Evolutionary conservation across 37 sponge, comb jelly and placozoan genomes (phyloP), one percentile per base, ranked within the genome.

Genomic region (Hexactinellida sp.): DNA sequence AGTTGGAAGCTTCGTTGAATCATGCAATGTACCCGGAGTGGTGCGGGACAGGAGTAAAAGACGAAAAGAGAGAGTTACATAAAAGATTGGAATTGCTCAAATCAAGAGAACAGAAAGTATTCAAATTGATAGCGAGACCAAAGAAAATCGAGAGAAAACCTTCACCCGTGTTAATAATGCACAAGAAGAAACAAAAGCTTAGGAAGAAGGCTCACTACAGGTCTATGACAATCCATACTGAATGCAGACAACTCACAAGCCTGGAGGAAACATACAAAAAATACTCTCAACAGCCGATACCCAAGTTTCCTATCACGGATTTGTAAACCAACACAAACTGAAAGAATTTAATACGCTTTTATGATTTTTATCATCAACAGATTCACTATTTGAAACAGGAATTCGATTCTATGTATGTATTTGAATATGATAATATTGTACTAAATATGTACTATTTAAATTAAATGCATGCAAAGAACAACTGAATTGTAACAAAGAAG

Each of bases 101-200:
- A 63, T 63, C 76, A 28, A 63, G 76, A 63, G 28, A 63, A 63
- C 76, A 63, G 21, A 63, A 63, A 63, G 32, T 63, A 32, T 63
- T 25, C 76, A 63, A 28, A 63, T 63, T 23, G 30, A 63, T 63
- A 10, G 30, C 76, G 76, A 63, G 76, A 28, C 76, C 76, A 63
- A 63, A 63, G 76, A 63, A 63, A 28, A 63, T 63, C 1, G 21
- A 10, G 34, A 63, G 76, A 23, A 63, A 63, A 28, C 76, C 25
- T 10, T 63, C 76, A 21, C 34, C 76, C 3, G 30, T 63, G 28
- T 21, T 63, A 63, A n/a, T 63, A 63, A 63, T 63, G 76, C 30
- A n/a, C 34, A 63, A 63, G 34, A 10, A 63, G 76, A 63, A n/a
- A 63, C 28, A 63, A 63, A 63, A 63, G 76, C 34, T 63, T 5